A percentile compares a stretch with the other conserved stretches of the same genome.
Evolutionary conservation across 1,140 invertebrate genomes (phyloP).

Genomic region (Rhynchophorus ferrugineus): DNA sequence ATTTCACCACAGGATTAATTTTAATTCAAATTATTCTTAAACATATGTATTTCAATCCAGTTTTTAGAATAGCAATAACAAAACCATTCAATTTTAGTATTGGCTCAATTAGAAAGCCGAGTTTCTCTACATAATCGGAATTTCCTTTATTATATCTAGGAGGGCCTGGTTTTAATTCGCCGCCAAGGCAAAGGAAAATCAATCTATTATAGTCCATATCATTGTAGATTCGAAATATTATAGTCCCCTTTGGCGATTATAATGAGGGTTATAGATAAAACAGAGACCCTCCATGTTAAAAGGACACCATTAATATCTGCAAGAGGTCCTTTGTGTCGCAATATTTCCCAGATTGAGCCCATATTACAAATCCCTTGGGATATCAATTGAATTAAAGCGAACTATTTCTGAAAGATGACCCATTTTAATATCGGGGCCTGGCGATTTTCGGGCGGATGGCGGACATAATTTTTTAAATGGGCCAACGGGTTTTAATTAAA

Average conservation of each 20-base stretch:
- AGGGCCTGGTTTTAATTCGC: background rate
- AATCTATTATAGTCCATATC: too few species aligned
- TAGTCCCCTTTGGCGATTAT: background rate
- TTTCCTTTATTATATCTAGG: too few species aligned
- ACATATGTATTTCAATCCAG: too few species aligned
- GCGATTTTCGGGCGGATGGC: background rate
- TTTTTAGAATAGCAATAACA: too few species aligned
- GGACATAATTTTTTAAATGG: too few species aligned
- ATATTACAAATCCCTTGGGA: constrained; percentile 5
- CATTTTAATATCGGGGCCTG: constrained; percentile 1
- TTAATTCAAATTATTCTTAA: too few species aligned
- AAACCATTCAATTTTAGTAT: too few species aligned
- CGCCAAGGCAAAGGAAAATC: background rate
- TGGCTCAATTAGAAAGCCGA: too few species aligned
- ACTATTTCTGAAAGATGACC: background rate
- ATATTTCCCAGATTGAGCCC: constrained; percentile 3
- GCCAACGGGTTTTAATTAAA: too few species aligned
- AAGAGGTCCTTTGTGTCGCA: constrained; percentile 6
- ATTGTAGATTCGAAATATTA: background rate
- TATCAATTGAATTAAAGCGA: constrained; percentile 1
- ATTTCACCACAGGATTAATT: too few species aligned
- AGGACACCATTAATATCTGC: constrained; percentile 4
- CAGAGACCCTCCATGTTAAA: constrained; percentile 4
- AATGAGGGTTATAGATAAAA: constrained; percentile 7
- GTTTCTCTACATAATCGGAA: too few species aligned